Evolutionary conservation across 1,140 invertebrate species (phyloP).

Genomic region (Melipona quadrifasciata): DNA sequence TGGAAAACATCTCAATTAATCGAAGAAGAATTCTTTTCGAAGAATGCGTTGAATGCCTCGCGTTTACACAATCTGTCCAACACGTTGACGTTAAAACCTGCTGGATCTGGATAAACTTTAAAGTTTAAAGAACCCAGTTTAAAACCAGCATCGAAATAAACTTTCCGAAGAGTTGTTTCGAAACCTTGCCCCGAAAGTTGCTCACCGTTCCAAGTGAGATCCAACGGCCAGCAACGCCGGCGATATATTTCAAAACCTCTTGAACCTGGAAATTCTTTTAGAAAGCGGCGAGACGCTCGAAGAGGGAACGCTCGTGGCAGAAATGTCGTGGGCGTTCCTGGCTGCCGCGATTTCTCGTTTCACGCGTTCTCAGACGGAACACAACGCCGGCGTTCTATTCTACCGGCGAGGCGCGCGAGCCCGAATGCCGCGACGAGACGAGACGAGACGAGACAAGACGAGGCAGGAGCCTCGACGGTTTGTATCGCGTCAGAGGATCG

Average conservation of each 20-base stretch:
- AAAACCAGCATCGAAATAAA: too few relatives aligned
- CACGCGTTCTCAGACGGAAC: slow-evolving; percentile 50
- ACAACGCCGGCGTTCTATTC: slow-evolving; percentile 63
- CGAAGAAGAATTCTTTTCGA: too few relatives aligned
- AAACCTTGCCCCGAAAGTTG: neutral
- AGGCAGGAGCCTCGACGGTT: neutral
- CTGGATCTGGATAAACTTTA: neutral
- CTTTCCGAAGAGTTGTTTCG: too few relatives aligned
- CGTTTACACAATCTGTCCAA: too few relatives aligned
- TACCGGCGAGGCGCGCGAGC: slow-evolving; percentile 21
- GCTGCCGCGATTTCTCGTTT: slow-evolving; percentile 51
- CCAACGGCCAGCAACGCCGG: neutral
- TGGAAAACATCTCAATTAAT: too few relatives aligned
- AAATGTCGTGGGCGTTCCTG: slow-evolving; percentile 24
- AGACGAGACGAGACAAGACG: too few relatives aligned
- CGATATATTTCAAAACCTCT: neutral
- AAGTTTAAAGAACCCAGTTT: too few relatives aligned
- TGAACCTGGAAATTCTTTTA: neutral
- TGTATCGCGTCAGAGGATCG: slow-evolving; percentile 65
- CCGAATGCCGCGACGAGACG: slow-evolving; percentile 37
- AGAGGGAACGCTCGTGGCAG: neutral
- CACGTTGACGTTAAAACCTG: too few relatives aligned
- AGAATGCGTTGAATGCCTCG: too few relatives aligned
- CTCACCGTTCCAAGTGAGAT: neutral
- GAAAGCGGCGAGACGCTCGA: neutral